Evolutionary conservation across 1,140 invertebrate genomes (phyloP), one percentile per base, ranked within the genome.

Genomic region (Fopius arisanus): DNA sequence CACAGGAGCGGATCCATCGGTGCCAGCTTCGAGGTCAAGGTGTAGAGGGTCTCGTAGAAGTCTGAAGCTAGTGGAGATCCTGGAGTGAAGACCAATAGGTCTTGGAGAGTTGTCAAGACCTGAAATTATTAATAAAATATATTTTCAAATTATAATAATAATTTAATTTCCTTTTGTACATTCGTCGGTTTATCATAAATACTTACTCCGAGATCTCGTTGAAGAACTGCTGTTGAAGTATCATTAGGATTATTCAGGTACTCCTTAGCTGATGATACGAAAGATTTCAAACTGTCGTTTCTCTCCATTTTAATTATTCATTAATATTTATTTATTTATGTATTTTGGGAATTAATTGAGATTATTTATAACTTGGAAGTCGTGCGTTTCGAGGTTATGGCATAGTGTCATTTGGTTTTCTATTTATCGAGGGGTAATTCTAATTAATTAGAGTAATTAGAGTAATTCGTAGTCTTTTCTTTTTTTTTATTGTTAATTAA

Each of bases 21-120:
- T 70, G 77, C 82, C 33, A 83, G 76, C 33, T 75, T 75, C 28
- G 81, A 80, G 79, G 86, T 84, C 19, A 88, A 77, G 10, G 90
- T 87, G 70, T 90, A 83, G n/a, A 91, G 78, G 76, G 85, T 89
- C 2, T 89, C 85, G 76, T 89, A 91, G 77, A 91, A 91, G 78
- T 90, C 87, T 14, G 86, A 79, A 21, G 85, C 83, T 77, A 81
- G 82, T 62, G 77, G 79, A 2, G 79, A 88, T 29, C 84, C 85
- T 59, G 90, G 89, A 77, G 91, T 89, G 79, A 91, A 91, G 75
- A 90, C 85, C 69, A 82, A 89, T 3, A 87, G 69, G 76, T 90
- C 89, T 70, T 87, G 77, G 9, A 85, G 84, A 54, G 84, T 83
- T 74, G 87, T 88, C 65, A 90, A 83, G 26, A 87, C 82, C 89